Base-by-base conservation (phyloP, 92 coral and sea anemone genomes). In the Palythoa caribaeorum region DNA sequence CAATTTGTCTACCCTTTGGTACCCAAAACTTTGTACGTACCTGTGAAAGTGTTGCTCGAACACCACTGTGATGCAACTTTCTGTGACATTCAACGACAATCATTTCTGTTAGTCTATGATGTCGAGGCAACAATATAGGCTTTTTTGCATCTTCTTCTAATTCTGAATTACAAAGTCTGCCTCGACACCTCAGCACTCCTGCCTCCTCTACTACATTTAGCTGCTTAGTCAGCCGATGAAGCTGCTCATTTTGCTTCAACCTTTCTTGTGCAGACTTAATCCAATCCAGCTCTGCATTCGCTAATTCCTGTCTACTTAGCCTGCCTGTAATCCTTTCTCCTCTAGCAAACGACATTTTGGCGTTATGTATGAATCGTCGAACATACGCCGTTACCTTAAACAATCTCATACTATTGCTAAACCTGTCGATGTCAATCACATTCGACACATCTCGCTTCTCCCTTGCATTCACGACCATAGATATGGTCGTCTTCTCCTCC, bases 101-200 rank as follows among this genome's bases (percentile, higher is more conserved):
- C 35, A 76, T n/a, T 11, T 76, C 37, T 54, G 81, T 76, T 35
- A 76, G 44, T 37, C 37, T 76, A 54, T 76, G 81, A 8, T 76
- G 52, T 40, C 59, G 37, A 37, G 81, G 81, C n/a, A 76, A 76
- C 17, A 48, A 15, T 13, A 54, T 37, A 4, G 57, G 59, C 65
- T 38, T 20, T 10, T 20, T 37, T 7, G 81, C 65, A 5, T 35
- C 59, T 35, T 7, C 7, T 21, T 48, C 59, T 14, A 76, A 21
- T 9, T 76, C 81, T 13, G 81, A 48, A 40, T 76, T 76, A 19
- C 55, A 55, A 7, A 76, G 81, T 16, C 65, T 48, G 9, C 81
- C 81, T 48, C 59, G 81, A 40, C 81, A 76, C 38, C 17, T 76
- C 9, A 76, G 21, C 8, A 76, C 7, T 17, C 81, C 81, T 76